Conservation (phyloP, 2,113 vertebrate species). For the Rhinoderma darwinii region DNA sequence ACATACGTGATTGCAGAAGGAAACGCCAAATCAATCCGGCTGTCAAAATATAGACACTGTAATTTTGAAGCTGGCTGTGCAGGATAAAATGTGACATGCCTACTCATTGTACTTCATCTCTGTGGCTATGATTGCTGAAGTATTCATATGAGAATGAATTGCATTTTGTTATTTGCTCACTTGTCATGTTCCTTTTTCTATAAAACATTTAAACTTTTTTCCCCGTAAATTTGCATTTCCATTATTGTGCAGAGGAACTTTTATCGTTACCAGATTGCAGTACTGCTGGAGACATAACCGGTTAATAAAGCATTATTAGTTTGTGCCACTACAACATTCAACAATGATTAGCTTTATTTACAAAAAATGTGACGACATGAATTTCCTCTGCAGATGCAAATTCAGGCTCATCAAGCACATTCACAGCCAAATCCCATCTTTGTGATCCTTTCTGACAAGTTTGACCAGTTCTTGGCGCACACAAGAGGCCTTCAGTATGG, state of each 20-base stretch:
- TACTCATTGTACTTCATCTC: slow-evolving; percentile 22
- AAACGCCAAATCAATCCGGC: slow-evolving; percentile 20
- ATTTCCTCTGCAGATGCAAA: neutral
- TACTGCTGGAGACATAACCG: neutral
- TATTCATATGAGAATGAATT: slow-evolving; percentile 38
- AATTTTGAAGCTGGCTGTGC: slow-evolving; percentile 19
- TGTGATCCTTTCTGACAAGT: slow-evolving; percentile 7
- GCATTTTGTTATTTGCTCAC: slow-evolving; percentile 44
- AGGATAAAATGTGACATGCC: slow-evolving; percentile 37
- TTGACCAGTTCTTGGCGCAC: slow-evolving; percentile 3
- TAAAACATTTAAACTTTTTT: slow-evolving; percentile 15
- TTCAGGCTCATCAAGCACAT: neutral
- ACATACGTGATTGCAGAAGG: neutral
- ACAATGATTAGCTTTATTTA: slow-evolving; percentile 34
- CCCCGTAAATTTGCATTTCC: slow-evolving; percentile 33
- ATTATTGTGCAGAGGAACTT: slow-evolving; percentile 13
- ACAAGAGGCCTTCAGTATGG: slow-evolving; percentile 6
- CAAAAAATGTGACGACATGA: slow-evolving; percentile 22
- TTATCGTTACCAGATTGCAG: slow-evolving; percentile 19
- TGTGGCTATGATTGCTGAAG: slow-evolving; percentile 22
- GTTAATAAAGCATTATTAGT: slow-evolving; percentile 25
- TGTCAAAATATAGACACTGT: slow-evolving; percentile 30
- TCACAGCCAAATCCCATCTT: slow-evolving; percentile 4
- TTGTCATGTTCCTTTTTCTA: slow-evolving; percentile 43
- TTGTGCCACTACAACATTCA: slow-evolving; percentile 34